Conservation (phyloP, 2,888 invertebrate species). For the Drosophila eohydei region DNA sequence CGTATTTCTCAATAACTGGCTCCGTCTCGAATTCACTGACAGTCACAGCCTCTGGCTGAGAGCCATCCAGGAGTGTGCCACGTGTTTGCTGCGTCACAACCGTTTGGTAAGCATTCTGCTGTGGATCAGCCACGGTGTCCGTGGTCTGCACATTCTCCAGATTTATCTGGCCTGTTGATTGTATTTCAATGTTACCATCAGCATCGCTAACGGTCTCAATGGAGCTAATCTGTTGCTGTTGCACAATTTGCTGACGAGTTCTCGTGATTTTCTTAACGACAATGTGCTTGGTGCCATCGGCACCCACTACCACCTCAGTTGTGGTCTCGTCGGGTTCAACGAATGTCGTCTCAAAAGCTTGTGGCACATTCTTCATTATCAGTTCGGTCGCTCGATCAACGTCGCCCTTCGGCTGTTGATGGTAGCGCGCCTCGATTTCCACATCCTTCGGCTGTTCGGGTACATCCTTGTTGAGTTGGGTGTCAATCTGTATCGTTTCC, state of each 20-base stretch:
- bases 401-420: slow-evolving; percentile 86
- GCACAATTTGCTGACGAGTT: slow-evolving; percentile 89
- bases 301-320: slow-evolving; percentile 91
- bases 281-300: slow-evolving; percentile 92
- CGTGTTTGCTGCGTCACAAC: slow-evolving; percentile 74
- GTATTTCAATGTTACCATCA: slow-evolving; percentile 88
- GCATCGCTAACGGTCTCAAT: slow-evolving; percentile 86
- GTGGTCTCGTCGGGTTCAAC: slow-evolving; percentile 93
- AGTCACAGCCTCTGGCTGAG: slow-evolving; percentile 71
- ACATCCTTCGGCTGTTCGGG: slow-evolving; percentile 87
- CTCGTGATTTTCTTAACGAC: slow-evolving; percentile 90
- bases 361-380: slow-evolving; percentile 90
- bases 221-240: slow-evolving; percentile 87
- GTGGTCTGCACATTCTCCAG: slow-evolving; percentile 86
- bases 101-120: slow-evolving; percentile 86
- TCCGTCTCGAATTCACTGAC: slow-evolving; percentile 82
- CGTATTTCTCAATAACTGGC: slow-evolving; percentile 83
- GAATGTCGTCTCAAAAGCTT: slow-evolving; percentile 92
- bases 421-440: slow-evolving; percentile 90
- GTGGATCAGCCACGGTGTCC: slow-evolving; percentile 85
- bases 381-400: slow-evolving; percentile 88
- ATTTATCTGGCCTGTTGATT: slow-evolving; percentile 87
- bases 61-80: slow-evolving; percentile 75
- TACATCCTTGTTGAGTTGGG: slow-evolving; percentile 86
- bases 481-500: slow-evolving; percentile 90